Base-by-base conservation (phyloP, 2,113 vertebrate genomes). In the Chascanopsetta lugubris region DNA sequence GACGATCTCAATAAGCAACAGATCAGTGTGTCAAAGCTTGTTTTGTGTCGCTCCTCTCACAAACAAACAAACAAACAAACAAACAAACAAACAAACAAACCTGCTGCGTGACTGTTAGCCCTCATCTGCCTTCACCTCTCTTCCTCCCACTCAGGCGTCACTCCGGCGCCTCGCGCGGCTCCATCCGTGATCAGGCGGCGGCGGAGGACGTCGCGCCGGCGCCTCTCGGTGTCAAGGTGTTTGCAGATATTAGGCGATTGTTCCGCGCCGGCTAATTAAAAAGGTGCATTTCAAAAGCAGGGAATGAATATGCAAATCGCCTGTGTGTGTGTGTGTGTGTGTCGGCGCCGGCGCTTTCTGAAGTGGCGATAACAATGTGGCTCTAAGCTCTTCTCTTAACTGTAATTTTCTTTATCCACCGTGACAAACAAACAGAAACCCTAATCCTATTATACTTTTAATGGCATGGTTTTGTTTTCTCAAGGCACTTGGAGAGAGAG, bases 381-480 rank as follows among this genome's bases (percentile, higher is more conserved):
- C 89, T 89, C 88, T 92, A 90, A 93, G 92, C 92, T 86, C 83
- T 86, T 89, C 87, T 89, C 89, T 90, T 92, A 91, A 91, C 91
- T 88, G 74, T 83, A 87, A 92, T 92, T 92, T 92, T 79, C 83
- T 82, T 93, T 87, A 93, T 92, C 92, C 92, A 87, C 90, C 92
- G 68, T 93, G 91, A 93, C 92, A 93, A 93, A 92, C 92, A 93
- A 93, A 92, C 91, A 93, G 84, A 89, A 93, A 91, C 76, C 77
- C 88, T 93, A 93, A 93, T 93, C 92, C 92, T 91, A 91, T 93
- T 93, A 93, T 90, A 77, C 85, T 89, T 91, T 91, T 91, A 93
- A 93, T 92, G 90, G 88, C 81, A 84, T 72, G 43, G 81, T 91
- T 92, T 91, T 90, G 85, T 91, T 45, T 90, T 91, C 87, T 87